Conservation (phyloP, 2,888 invertebrate genomes). For the Chrysodeixis includens region DNA sequence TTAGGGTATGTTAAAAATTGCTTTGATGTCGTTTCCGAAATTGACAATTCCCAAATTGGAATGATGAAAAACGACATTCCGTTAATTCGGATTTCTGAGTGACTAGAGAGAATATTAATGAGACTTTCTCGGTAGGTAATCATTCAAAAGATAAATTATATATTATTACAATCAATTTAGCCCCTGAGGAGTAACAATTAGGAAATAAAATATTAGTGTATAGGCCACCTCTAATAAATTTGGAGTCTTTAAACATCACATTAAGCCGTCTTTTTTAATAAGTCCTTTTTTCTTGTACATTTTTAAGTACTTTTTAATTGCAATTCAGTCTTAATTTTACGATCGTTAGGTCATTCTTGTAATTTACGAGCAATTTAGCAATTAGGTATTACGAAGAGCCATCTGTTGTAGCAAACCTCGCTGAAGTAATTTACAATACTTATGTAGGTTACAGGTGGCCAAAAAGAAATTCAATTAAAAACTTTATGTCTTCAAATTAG, state of each 20-base stretch:
- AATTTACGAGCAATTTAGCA: constrained; percentile 13
- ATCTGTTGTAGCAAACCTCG: constrained; percentile 24
- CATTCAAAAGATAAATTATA: not conserved
- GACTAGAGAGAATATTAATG: not conserved
- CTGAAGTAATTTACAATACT: constrained; percentile 25
- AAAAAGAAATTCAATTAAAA: constrained; percentile 33
- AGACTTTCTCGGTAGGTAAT: not conserved
- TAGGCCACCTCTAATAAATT: too few relatives aligned
- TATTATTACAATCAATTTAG: not conserved
- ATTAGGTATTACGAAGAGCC: constrained; percentile 16
- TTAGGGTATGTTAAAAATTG: too few relatives aligned
- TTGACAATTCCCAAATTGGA: not conserved
- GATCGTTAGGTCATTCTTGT: not conserved
- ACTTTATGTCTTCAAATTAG: constrained; percentile 40
- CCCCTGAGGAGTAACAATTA: too few relatives aligned
- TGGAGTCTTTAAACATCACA: too few relatives aligned
- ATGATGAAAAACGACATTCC: too few relatives aligned
- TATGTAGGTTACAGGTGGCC: constrained; percentile 32
- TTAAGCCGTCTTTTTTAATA: too few relatives aligned
- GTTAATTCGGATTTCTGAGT: not conserved
- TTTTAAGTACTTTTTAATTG: not conserved
- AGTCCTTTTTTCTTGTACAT: not conserved
- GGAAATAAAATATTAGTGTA: too few relatives aligned
- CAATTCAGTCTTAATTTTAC: not conserved
- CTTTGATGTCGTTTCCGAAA: not conserved